Percentiles rank a stretch among this genome's conserved stretches.
phyloP scores from a whole-genome alignment of 2,113 vertebrate species.

The Urocitellus parryii region DNA sequence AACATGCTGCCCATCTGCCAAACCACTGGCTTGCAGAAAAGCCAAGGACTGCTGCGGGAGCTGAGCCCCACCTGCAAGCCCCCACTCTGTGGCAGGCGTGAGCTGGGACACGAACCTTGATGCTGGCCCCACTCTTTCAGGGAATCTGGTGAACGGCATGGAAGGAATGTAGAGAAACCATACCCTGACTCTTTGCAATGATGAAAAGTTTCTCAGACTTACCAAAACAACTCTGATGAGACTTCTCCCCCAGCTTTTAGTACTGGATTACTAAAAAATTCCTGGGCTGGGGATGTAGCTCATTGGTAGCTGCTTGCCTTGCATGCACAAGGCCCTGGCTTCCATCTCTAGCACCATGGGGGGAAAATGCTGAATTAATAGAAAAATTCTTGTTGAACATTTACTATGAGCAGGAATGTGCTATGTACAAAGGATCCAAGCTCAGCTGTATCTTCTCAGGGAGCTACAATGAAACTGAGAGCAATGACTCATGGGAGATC shows the following conservation, averaged over 20 bases:
- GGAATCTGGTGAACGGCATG: background rate
- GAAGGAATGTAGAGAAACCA: background rate
- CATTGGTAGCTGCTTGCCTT: background rate
- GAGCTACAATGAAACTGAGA: background rate
- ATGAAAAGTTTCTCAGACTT: background rate
- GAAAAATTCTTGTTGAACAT: background rate
- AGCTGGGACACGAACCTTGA: too few species aligned
- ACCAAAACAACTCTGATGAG: background rate
- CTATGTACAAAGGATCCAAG: background rate
- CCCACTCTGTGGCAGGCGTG: accelerated
- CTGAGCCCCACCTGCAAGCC: background rate
- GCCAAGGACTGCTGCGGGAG: background rate
- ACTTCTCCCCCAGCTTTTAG: background rate
- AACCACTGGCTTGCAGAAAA: background rate
- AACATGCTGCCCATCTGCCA: background rate
- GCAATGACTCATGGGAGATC: background rate
- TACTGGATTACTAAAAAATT: background rate
- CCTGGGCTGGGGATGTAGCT: background rate
- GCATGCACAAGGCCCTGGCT: background rate
- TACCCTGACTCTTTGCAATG: background rate
- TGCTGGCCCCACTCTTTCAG: accelerated
- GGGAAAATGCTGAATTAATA: background rate
- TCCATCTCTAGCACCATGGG: background rate
- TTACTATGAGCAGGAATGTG: background rate
- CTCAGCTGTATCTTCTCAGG: background rate